Percentiles rank a stretch among this genome's conserved stretches.
phyloP scores from a whole-genome alignment of 2,113 vertebrate species.

The Anolis carolinensis region DNA sequence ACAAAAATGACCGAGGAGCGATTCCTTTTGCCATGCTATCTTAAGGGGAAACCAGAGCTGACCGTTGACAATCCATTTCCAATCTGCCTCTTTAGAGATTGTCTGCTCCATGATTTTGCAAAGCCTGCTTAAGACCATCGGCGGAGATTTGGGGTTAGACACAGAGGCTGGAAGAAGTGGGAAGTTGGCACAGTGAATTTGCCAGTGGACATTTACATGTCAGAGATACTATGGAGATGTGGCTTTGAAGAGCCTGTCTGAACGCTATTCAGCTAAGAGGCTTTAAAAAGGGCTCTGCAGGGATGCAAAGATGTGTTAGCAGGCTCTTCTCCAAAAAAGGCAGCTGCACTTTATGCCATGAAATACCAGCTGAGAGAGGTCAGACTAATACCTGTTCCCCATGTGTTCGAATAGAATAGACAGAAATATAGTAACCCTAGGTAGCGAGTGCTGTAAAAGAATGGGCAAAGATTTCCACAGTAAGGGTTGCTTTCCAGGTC shows the following conservation, averaged over 20 bases:
- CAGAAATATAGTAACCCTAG: background rate
- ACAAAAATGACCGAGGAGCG: slow-evolving; percentile 6
- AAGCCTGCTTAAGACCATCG: slow-evolving; percentile 10
- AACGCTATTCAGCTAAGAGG: slow-evolving; percentile 6
- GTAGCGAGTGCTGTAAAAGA: background rate
- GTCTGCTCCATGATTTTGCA: background rate
- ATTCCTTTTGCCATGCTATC: slow-evolving; percentile 20
- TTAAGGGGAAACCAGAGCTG: background rate
- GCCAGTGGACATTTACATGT: background rate
- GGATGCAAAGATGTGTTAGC: slow-evolving; percentile 6
- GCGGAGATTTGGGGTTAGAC: no score
- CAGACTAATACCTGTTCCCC: background rate
- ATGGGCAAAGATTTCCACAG: background rate
- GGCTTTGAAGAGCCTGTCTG: background rate
- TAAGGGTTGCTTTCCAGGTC: background rate
- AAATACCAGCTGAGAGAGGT: slow-evolving; percentile 9
- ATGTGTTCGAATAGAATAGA: background rate
- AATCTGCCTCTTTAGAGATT: background rate
- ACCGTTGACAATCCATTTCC: slow-evolving; percentile 14
- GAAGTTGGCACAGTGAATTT: background rate
- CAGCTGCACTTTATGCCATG: background rate
- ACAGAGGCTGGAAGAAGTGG: background rate
- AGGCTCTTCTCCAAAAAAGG: slow-evolving; percentile 1
- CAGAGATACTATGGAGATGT: background rate
- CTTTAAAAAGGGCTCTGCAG: background rate